Evolutionary conservation across 1,140 invertebrate species (phyloP), one percentile per base, ranked within the genome.

Genomic region (Dendrolimus punctatus): DNA sequence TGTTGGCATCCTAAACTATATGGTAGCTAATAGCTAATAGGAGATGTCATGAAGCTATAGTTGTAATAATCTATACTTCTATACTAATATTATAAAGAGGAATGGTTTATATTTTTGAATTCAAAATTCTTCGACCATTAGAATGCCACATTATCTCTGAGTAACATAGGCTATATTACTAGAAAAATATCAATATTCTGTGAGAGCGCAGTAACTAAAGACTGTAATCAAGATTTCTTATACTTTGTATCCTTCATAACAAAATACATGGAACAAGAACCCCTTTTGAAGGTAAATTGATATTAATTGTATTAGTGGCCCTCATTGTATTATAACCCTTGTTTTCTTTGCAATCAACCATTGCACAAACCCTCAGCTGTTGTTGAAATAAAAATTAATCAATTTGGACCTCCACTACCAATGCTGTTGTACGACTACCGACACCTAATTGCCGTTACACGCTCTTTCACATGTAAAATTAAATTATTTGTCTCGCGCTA

Each of bases 281-380:
- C 50, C 50, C 50, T 51, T 51, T 45, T 51, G 44, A 23, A 51
- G 45, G 52, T 71, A 80, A 85, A 85, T 83, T 83, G 78, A 83
- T 85, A 85, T 83, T 83, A 85, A 85, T 85, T 85, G 76, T 73
- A 67, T 85, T 83, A 83, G 68, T 71, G 72, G 63, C 80, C 71
- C 71, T 64, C 58, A 71, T 64, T 63, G 55, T 55, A 60, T 66
- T 55, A 10, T 50, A 60, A 73, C 78, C 82, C 73, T 76, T 83
- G 79, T 85, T 85, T 80, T 77, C 77, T 80, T 78, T 67, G 74
- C 72, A 83, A 85, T 81, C 71, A 81, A 74, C 54, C 43, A 55
- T 72, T 70, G 60, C 51, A 54, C 50, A 71, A 70, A 58, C 51
- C 58, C 56, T 60, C 55, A 60, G 45, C 49, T 40, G 39, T 51